Conservation (phyloP, 2,797 vertebrate genomes). For the Selene dorsalis region DNA sequence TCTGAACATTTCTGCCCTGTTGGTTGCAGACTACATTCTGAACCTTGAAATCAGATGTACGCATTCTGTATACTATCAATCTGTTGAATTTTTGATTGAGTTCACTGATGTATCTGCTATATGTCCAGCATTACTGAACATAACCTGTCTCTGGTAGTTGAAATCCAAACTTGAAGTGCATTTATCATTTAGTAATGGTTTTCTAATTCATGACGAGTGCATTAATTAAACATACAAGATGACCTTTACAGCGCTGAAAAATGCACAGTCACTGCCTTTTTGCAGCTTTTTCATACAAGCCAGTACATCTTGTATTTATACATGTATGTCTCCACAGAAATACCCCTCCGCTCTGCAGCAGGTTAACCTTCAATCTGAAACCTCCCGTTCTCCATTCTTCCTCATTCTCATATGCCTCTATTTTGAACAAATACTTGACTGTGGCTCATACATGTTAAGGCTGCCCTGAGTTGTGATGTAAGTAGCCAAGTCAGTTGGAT, state of each 20-base stretch:
- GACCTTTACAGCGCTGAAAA: background rate
- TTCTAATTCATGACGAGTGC: background rate
- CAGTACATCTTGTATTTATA: background rate
- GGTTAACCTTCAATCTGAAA: background rate
- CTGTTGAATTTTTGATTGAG: conserved; percentile 40
- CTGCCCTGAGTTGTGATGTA: conserved; percentile 53
- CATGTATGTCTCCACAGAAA: background rate
- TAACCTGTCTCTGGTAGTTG: background rate
- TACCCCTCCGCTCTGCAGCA: background rate
- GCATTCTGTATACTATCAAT: conserved; percentile 38
- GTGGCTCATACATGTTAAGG: conserved; percentile 32
- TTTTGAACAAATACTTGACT: conserved; percentile 36
- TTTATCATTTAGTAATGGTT: background rate
- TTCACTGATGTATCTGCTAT: conserved; percentile 5
- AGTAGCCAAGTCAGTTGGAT: conserved; percentile 30
- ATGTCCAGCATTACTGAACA: background rate
- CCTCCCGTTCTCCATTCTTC: background rate
- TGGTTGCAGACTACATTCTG: conserved; percentile 41
- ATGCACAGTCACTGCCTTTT: background rate
- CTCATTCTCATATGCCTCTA: background rate
- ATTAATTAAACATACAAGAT: background rate
- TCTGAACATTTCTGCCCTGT: conserved; percentile 44
- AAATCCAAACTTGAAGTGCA: background rate
- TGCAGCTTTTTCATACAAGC: too few species aligned
- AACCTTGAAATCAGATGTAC: conserved; percentile 42